phyloP scores from a whole-genome alignment of 2,888 invertebrate species.

The Hydraecia micacea region DNA sequence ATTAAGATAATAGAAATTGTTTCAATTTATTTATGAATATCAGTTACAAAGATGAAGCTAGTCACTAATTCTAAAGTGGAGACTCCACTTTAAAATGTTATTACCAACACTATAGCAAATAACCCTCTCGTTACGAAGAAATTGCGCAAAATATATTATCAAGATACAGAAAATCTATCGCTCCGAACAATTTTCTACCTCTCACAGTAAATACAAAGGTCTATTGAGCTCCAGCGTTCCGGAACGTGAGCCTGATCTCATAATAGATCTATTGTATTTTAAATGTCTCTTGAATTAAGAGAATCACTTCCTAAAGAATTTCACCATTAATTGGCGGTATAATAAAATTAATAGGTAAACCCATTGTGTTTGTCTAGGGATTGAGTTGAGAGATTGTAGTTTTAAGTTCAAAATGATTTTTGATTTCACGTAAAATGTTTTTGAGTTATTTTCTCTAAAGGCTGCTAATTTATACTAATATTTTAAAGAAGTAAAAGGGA shows the following conservation, averaged over 20 bases:
- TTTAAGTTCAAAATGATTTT: slow-evolving; percentile 18
- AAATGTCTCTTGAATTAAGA: slow-evolving; percentile 62
- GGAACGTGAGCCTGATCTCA: slow-evolving; percentile 53
- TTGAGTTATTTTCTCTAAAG: background rate
- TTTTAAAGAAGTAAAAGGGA: background rate
- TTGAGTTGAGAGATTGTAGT: background rate
- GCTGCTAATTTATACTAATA: background rate
- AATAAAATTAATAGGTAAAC: slow-evolving; percentile 55
- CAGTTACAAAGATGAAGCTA: background rate
- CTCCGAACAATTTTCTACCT: slow-evolving; percentile 50
- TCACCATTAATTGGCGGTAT: slow-evolving; percentile 46
- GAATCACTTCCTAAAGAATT: slow-evolving; percentile 55
- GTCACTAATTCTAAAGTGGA: background rate
- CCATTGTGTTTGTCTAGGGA: slow-evolving; percentile 38
- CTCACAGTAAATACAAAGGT: slow-evolving; percentile 48
- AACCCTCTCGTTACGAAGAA: background rate
- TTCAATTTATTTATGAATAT: background rate
- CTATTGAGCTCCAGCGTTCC: slow-evolving; percentile 58
- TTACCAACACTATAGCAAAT: background rate
- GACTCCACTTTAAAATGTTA: background rate
- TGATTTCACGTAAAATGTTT: background rate
- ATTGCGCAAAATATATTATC: slow-evolving; percentile 41
- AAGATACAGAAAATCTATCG: slow-evolving; percentile 29
- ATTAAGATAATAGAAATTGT: background rate
- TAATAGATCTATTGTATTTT: slow-evolving; percentile 64